A percentile compares a stretch with the other conserved stretches of the same genome.
Conservation (phyloP, 2,113 vertebrate genomes). For the Microtus ochrogaster region DNA sequence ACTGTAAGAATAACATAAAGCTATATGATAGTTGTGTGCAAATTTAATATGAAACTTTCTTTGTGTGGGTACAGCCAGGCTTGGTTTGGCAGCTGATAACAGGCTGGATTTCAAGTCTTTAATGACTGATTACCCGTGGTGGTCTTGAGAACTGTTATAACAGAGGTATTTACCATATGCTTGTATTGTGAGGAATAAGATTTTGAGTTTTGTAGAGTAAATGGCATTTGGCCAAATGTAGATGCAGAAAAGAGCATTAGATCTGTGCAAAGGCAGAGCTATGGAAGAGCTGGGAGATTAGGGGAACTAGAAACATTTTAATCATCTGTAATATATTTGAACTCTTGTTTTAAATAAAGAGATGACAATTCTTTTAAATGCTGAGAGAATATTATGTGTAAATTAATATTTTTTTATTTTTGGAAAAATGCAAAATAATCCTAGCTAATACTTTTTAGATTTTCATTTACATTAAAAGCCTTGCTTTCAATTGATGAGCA, state of each 20-base stretch:
- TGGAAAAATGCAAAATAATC: background rate
- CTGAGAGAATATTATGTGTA: constrained; percentile 42
- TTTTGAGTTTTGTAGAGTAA: constrained; percentile 1
- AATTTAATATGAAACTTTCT: constrained; percentile 1
- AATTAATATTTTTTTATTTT: constrained; percentile 56
- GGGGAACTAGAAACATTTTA: background rate
- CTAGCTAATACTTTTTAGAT: background rate
- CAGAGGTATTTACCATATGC: background rate
- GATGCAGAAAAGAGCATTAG: background rate
- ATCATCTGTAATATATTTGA: constrained; percentile 12
- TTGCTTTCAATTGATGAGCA: constrained; percentile 51
- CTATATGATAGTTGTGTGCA: background rate
- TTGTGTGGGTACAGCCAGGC: background rate
- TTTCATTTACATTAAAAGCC: constrained; percentile 45
- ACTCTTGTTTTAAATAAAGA: constrained; percentile 53
- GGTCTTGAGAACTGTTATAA: constrained; percentile 8
- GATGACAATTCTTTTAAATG: constrained; percentile 43
- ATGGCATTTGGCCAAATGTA: constrained; percentile 50
- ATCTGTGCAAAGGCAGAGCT: background rate
- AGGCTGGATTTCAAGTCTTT: background rate
- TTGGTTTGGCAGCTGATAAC: background rate
- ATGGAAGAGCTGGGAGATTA: constrained; percentile 28
- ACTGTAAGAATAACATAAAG: background rate
- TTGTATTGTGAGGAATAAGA: background rate
- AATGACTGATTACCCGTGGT: background rate